Base-by-base conservation (phyloP, 2,797 vertebrate genomes). In the Chelmon rostratus region DNA sequence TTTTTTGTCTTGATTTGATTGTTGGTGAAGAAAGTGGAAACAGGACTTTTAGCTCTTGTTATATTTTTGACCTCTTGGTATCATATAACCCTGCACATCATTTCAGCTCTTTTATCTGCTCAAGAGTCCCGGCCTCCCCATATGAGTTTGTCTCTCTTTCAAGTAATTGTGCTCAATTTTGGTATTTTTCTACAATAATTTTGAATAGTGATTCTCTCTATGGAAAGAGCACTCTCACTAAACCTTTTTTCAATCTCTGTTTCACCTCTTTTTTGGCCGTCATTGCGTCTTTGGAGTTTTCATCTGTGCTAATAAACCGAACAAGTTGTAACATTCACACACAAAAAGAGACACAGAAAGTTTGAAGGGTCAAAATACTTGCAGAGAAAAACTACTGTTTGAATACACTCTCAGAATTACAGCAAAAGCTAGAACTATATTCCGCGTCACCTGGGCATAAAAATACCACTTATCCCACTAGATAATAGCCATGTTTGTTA, bases 401-500 rank as follows among this genome's bases (percentile, higher is more conserved):
- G 38, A 76, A 65, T 28, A 2, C 21, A 78, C 42, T 71, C 33
- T 70, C 9, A 56, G 15, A 81, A 75, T 76, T 79, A 56, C 21
- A 69, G 31, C 33, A 49, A 65, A 87, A 73, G 82, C 37, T 56
- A 80, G 12, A 71, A 66, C 42, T 18, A 62, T 8, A 53, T 63
- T 37, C 57, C 38, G 61, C 23, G 70, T 69, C 10, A 76, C 16
- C 25, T 35, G 19, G n/a, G 73, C 11, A 66, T 71, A 75, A 44
- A 79, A 78, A 81, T 28, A 69, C 15, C 37, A 64, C 56, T 64
- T 72, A 70, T 71, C 76, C 54, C 78, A 72, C 58, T 38, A 42
- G 62, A 84, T 86, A 85, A 83, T 67, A 61, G 50, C 33, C 5
- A 8, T 54, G 65, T 71, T 85, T 69, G 44, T 63, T 86, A 78